Percentiles rank a stretch among this genome's conserved stretches.
Evolutionary conservation across 2,113 vertebrate genomes (phyloP).

Genomic region (Crotalus horridus): DNA sequence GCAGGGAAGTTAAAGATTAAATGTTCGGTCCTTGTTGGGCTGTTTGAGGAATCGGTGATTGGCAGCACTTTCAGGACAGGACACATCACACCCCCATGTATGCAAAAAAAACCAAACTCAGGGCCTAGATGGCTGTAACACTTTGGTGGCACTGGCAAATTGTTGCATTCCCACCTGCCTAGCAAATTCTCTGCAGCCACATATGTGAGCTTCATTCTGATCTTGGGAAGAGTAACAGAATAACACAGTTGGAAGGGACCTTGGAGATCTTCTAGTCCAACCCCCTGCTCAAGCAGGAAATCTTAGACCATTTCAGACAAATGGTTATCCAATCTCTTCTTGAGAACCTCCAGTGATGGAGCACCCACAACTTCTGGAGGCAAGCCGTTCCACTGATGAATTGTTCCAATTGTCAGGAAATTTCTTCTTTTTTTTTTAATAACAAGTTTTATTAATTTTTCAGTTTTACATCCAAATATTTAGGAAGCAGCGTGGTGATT

Average conservation of each 20-base stretch:
- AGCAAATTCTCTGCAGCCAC: not conserved
- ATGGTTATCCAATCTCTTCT: not conserved
- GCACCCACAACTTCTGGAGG: not conserved
- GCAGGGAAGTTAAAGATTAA: not conserved
- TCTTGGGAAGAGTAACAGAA: not conserved
- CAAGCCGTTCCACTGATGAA: not conserved
- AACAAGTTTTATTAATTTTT: no score
- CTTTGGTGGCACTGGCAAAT: not conserved
- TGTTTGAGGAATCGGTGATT: not conserved
- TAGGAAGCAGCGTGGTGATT: no score
- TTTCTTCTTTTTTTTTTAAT: no score
- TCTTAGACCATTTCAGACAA: not conserved
- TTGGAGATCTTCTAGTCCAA: not conserved
- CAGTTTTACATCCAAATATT: no score
- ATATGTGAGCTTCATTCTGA: not conserved
- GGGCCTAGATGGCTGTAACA: no score
- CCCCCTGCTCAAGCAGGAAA: not conserved
- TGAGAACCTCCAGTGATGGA: not conserved
- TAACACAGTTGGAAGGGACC: not conserved
- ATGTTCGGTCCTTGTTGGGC: not conserved
- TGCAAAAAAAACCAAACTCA: not conserved
- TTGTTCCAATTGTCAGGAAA: not conserved
- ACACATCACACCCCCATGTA: not conserved
- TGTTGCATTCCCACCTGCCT: not conserved
- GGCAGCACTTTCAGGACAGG: not conserved